Evolutionary conservation across 2,888 invertebrate species (phyloP), one percentile per base, ranked within the genome.

Genomic region (Linyphia triangularis): DNA sequence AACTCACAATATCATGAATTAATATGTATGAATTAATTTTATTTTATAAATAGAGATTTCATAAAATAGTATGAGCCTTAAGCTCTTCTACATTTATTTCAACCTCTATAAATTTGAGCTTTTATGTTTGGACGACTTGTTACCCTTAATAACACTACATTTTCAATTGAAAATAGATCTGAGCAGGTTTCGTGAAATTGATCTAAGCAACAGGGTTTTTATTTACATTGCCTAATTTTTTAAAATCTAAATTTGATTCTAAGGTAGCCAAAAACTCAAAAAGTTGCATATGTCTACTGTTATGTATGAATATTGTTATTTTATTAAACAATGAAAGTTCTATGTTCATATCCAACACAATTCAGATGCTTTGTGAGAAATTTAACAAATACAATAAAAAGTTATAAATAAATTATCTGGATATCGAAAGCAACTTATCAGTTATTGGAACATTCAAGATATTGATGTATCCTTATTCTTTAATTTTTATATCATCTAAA

Each of bases 81-180:
- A 70, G 43, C 63, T 63, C 59, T 61, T 40, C 26, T 63, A 40
- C 33, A 33, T 63, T 40, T 40, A 37, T 63, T 37, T 77, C 37
- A 63, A 26, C 26, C 40, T 69, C 57, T 69, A 77, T 37, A 81
- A 81, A 81, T 83, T 83, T 83, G 83, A 83, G 83, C 83, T 65
- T 73, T 65, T 73, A 65, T 28, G 28, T 61, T 10, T 83, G 83
- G 83, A 83, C 83, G 83, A 83, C 37, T 65, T 43, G 33, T 63
- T 43, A 70, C 28, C 51, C 26, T 24, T 24, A 43, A 70, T 70
- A 70, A 22, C 9, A n/a, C 70, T 70, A 70, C 19, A 43, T 43
- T 70, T 70, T 70, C 16, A 43, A 26, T 70, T 43, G 26, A n/a
- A 16, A 51, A 28, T 40, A 43, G 33, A 37, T 70, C 51, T 43